Evolutionary conservation across 2,888 invertebrate genomes (phyloP).

Genomic region (Leucoma salicis): DNA sequence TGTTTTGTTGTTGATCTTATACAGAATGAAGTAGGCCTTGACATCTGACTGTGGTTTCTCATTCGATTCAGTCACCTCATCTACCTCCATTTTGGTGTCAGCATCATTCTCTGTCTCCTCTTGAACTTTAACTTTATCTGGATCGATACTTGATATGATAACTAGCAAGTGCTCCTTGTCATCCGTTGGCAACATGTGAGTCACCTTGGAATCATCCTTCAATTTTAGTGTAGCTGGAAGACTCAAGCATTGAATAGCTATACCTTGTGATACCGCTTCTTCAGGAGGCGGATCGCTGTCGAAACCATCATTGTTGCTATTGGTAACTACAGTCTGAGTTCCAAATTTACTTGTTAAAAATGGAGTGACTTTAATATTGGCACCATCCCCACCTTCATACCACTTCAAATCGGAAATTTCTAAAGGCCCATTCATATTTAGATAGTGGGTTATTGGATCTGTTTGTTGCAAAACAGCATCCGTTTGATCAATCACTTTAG

Average conservation of each 20-base stretch:
- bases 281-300: conserved; percentile 72
- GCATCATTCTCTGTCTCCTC: conserved; percentile 60
- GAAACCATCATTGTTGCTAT: conserved; percentile 74
- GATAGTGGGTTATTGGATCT: conserved; percentile 65
- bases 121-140: conserved; percentile 52
- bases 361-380: conserved; percentile 63
- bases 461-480: conserved; percentile 62
- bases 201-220: conserved; percentile 77
- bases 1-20: conserved; percentile 63
- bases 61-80: conserved; percentile 51
- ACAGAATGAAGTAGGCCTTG: conserved; percentile 66
- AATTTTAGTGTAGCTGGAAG: conserved; percentile 76
- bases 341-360: conserved; percentile 62
- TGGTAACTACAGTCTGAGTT: conserved; percentile 61
- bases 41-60: conserved; percentile 54
- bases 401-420: conserved; percentile 74
- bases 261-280: conserved; percentile 65
- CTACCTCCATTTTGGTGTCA: conserved; percentile 73
- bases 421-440: conserved; percentile 72
- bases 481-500: conserved; percentile 68
- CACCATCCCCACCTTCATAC: conserved; percentile 69
- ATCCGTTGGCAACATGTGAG: conserved; percentile 85
- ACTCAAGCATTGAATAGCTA: conserved; percentile 82
- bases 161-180: conserved; percentile 87
- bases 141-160: conserved; percentile 71